Evolutionary conservation across 53 echinoderm and acorn worm genomes (phyloP).

Genomic region (Patiria pectinifera): DNA sequence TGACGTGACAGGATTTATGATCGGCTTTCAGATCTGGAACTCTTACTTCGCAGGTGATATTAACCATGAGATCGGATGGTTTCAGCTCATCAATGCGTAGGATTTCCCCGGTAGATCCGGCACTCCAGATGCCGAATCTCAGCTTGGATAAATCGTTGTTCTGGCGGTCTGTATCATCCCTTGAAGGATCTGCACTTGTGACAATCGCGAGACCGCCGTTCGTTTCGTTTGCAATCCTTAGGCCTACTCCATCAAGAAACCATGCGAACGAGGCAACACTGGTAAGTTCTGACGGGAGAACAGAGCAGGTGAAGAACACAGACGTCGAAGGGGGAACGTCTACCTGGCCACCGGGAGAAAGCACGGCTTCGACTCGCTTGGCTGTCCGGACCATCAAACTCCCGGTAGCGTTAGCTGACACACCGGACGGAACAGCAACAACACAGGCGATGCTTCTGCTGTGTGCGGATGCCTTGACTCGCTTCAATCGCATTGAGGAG

Average conservation of each 20-base stretch:
- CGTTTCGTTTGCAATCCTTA: background rate
- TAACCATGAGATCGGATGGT: background rate
- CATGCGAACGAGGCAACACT: conserved; percentile 9
- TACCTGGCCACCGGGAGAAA: background rate
- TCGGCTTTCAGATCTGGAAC: background rate
- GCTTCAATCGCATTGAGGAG: conserved; percentile 3
- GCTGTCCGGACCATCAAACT: background rate
- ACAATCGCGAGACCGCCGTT: background rate
- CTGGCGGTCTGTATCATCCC: too few species aligned
- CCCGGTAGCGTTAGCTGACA: conserved; percentile 13
- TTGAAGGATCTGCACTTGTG: background rate
- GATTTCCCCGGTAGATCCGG: background rate
- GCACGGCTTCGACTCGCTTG: background rate
- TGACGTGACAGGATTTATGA: background rate
- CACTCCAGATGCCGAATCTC: background rate
- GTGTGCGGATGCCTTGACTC: background rate
- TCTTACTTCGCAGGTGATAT: conserved; percentile 36
- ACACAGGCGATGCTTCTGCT: background rate
- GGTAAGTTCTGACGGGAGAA: conserved; percentile 15
- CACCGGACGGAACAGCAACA: conserved; percentile 21
- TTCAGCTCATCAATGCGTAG: background rate
- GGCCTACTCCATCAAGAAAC: background rate
- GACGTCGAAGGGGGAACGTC: background rate
- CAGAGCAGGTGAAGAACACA: conserved; percentile 19
- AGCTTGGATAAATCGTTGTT: too few species aligned